Percentiles rank a stretch among this genome's conserved stretches.
These are phyloP conservation scores for Motacilla tschutschensis DNA, from an alignment of 2,113 vertebrate species.

Conservation along the genomic window DNA sequence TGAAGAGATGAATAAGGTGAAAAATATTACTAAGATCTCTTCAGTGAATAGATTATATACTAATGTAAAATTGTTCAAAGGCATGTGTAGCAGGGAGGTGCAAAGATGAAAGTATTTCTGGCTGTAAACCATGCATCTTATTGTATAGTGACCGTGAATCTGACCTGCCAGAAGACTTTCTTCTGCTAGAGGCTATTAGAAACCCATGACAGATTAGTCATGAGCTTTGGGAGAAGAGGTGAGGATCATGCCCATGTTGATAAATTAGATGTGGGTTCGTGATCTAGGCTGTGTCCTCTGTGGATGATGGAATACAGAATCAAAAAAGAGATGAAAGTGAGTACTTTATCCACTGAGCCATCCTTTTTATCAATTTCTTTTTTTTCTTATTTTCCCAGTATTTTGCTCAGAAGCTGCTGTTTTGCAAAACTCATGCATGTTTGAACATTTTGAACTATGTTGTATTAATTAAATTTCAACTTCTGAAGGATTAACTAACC, in stretches of 20 bases:
- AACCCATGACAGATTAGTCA: neutral
- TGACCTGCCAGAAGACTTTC: neutral
- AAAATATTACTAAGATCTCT: neutral
- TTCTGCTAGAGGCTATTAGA: neutral
- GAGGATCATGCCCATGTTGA: neutral
- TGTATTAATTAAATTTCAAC: slow-evolving; percentile 8
- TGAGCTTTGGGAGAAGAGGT: neutral
- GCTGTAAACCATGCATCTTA: neutral
- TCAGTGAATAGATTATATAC: neutral
- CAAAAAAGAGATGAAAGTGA: slow-evolving; percentile 17
- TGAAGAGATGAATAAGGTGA: neutral
- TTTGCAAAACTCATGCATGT: slow-evolving; percentile 10
- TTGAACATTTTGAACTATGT: neutral
- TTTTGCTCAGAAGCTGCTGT: neutral
- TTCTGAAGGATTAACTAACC: slow-evolving; percentile 19
- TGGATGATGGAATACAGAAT: neutral
- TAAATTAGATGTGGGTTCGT: slow-evolving; percentile 1
- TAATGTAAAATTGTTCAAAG: slow-evolving; percentile 11
- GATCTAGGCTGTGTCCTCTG: neutral
- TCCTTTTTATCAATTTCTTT: neutral
- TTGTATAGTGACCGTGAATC: neutral
- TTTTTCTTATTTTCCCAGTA: neutral
- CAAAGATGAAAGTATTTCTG: neutral
- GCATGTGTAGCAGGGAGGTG: neutral
- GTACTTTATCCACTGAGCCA: neutral